These are phyloP conservation scores for Paracentrotus lividus DNA, from an alignment of 53 echinoderm and acorn worm genomes.

Conservation along the genomic window DNA sequence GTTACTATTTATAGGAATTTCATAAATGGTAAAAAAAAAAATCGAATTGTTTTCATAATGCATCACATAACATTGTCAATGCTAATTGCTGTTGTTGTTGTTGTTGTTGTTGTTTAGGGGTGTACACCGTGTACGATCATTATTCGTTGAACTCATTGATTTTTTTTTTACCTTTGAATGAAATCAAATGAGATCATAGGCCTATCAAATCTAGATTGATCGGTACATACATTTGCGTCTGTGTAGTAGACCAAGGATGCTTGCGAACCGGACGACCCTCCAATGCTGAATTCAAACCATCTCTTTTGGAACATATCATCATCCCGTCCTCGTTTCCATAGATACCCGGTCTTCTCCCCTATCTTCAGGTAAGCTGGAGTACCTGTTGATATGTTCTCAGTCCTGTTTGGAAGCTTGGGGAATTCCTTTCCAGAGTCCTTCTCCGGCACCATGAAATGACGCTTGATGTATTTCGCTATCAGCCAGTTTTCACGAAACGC, in stretches of 20 bases:
- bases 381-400: constrained; percentile 4
- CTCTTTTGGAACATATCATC: constrained; percentile 87
- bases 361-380: constrained; percentile 77
- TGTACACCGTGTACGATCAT: background rate
- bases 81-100: no score
- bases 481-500: constrained; percentile 94
- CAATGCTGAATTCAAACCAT: constrained; percentile 91
- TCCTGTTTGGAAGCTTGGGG: background rate
- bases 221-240: constrained; percentile 84
- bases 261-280: constrained; percentile 48
- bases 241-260: constrained; percentile 83
- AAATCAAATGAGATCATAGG: background rate
- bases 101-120: no score
- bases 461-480: constrained; percentile 84
- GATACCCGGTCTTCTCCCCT: constrained; percentile 87
- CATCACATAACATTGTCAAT: no score
- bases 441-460: constrained; percentile 73
- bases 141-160: background rate
- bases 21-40: no score
- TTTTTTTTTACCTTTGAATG: background rate
- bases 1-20: no score
- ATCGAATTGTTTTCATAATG: no score
- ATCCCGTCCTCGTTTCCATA: constrained; percentile 95
- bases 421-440: background rate
- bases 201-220: background rate